phyloP scores from a whole-genome alignment of 1,140 invertebrate species.

The Diorhabda carinulata region DNA sequence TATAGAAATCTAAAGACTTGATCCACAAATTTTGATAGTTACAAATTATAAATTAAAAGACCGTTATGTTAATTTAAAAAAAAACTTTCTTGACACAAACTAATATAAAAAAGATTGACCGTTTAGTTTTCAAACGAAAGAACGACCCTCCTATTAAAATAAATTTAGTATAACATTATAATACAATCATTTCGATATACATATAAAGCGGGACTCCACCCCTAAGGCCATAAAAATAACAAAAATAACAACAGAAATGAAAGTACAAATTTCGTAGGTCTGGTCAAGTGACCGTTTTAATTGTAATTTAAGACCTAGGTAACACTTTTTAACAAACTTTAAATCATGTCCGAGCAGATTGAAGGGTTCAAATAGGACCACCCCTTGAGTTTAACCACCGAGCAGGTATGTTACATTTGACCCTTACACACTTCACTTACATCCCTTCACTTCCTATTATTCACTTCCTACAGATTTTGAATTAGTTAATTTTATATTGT shows the following conservation, averaged over 20 bases:
- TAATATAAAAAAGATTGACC: constrained; percentile 20
- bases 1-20: too few relatives aligned
- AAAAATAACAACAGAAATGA: constrained; percentile 20
- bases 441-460: constrained; percentile 25
- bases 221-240: constrained; percentile 15
- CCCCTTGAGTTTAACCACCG: constrained; percentile 26
- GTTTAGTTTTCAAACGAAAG: constrained; percentile 13
- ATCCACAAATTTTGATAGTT: too few relatives aligned
- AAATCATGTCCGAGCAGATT: constrained; percentile 28
- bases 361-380: constrained; percentile 25
- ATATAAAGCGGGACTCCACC: constrained; percentile 21
- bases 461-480: not conserved
- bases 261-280: constrained; percentile 34
- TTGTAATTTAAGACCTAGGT: constrained; percentile 37
- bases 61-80: constrained; percentile 10
- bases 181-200: constrained; percentile 24
- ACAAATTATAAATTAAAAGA: constrained; percentile 10
- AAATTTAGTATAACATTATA: constrained; percentile 33
- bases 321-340: constrained; percentile 35
- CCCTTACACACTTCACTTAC: constrained; percentile 24
- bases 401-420: constrained; percentile 29
- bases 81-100: constrained; percentile 14
- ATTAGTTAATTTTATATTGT: too few relatives aligned
- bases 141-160: constrained; percentile 26
- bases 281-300: constrained; percentile 30